Evolutionary conservation across 2,113 vertebrate species (phyloP).

Genomic region (Thinocorus orbignyianus): DNA sequence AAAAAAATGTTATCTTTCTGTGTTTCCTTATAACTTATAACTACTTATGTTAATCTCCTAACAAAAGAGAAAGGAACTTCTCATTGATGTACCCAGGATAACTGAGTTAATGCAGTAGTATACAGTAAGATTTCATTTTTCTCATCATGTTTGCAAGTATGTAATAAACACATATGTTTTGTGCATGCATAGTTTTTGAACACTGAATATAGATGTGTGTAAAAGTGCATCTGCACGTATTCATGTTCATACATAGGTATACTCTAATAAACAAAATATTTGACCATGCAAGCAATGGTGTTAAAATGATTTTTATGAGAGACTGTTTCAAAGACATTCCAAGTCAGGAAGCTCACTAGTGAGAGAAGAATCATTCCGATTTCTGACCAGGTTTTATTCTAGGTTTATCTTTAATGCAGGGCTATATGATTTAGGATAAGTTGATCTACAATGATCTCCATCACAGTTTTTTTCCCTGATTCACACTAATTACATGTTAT

Average conservation of each 20-base stretch:
- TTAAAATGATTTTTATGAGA: not conserved
- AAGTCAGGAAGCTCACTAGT: not conserved
- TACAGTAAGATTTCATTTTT: not conserved
- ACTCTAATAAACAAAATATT: not conserved
- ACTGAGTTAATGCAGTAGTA: not conserved
- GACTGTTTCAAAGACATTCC: not conserved
- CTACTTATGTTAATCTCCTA: not conserved
- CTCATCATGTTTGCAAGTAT: not conserved
- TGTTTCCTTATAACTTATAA: too few relatives aligned
- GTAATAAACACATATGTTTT: not conserved
- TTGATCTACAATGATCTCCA: not conserved
- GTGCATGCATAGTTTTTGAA: not conserved
- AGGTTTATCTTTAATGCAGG: not conserved
- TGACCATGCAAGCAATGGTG: not conserved
- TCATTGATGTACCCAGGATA: not conserved
- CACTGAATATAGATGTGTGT: not conserved
- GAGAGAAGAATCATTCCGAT: not conserved
- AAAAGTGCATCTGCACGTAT: not conserved
- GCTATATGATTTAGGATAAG: not conserved
- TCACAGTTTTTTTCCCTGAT: not conserved
- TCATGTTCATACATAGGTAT: not conserved
- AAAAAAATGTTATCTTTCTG: not conserved
- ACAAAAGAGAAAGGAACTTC: not conserved
- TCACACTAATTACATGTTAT: not conserved
- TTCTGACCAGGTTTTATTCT: not conserved